Base-by-base conservation (phyloP, 2,888 invertebrate genomes). In the Heliothis peltigera region DNA sequence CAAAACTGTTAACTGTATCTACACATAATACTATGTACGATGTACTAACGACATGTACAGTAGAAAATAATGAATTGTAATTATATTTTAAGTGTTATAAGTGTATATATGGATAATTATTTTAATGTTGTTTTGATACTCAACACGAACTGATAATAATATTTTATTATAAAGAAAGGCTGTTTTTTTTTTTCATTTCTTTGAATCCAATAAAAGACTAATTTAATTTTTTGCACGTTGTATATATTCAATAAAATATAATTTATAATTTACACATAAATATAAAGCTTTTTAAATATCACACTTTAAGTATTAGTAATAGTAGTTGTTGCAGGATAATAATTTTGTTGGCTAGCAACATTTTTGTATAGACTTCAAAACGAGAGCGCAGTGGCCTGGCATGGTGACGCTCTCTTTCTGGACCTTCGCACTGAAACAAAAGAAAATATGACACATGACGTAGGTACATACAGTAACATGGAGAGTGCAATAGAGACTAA, bases 121-220 rank as follows among this genome's bases (percentile, higher is more conserved):
- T 85, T 85, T 90, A 89, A 89, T 88, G 89, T 92, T 93, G 90
- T 92, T 92, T 93, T 91, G 93, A 94, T 94, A 94, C 94, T 94
- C 94, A 94, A 93, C 90, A 90, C 85, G 94, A 94, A 94, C 94
- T 94, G 94, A 94, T 91, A 89, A 92, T 92, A 92, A 94, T 92
- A 92, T 92, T 92, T 92, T 92, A 91, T 89, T 89, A 91, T 85
- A 83, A 81, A 76, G 69, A 71, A 63, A 35, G 43, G 47, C 18
- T 63, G 62, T 75, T 78, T 85, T 69, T 80, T 86, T 86, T 39
- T 83, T 6, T 22, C 8, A 5, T 35, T 21, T 17, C 5, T 28
- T 10, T 12, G 15, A 3, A 19, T 32, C 35, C 10, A 28, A 32
- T 35, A 39, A n/a, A 46, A 51, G 17, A 15, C 15, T 4, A 2